Evolutionary conservation across 2,888 invertebrate species (phyloP), one percentile per base, ranked within the genome.

Genomic region (Crematogaster levior): DNA sequence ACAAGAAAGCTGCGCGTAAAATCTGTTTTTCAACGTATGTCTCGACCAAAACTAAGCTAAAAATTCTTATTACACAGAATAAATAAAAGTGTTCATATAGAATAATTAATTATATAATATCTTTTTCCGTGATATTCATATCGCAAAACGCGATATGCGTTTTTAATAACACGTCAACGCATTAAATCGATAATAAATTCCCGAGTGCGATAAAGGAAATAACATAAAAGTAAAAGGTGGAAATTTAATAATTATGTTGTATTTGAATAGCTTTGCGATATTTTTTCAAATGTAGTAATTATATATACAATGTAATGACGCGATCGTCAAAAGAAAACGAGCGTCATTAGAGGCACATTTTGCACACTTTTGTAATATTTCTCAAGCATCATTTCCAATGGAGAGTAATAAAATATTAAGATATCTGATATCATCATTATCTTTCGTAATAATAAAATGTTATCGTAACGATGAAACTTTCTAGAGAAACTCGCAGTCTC

Each of bases 361-460:
- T 24, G 15, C n/a, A 46, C 10, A 34, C 18, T 9, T 63, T 34
- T 37, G 18, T 24, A 63, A 61, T 43, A 48, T 37, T 24, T 24
- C 34, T 2, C 34, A 18, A 74, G 43, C 12, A 40, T n/a, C 30
- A 7, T 18, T 51, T 74, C n/a, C n/a, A 30, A 15, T 27, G 12
- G 40, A 10, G 10, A 34, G 18, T 48, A 74, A 37, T 74, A 74
- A 27, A 24, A 74, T 61, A 30, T 48, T 74, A 24, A 75, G 15
- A 74, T 34, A 58, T 60, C 70, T 27, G 18, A 70, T 56, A 46
- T 60, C 15, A 21, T 18, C 15, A 1, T 21, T 21, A 60, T 61
- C 21, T 48, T 18, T 27, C 7, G 10, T 60, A 18, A 37, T 15
- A 37, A 74, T 63, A 21, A 48, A 74, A 61, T 74, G 34, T 58